phyloP scores from a whole-genome alignment of 2,888 invertebrate genomes.

The Torymus texanus region DNA sequence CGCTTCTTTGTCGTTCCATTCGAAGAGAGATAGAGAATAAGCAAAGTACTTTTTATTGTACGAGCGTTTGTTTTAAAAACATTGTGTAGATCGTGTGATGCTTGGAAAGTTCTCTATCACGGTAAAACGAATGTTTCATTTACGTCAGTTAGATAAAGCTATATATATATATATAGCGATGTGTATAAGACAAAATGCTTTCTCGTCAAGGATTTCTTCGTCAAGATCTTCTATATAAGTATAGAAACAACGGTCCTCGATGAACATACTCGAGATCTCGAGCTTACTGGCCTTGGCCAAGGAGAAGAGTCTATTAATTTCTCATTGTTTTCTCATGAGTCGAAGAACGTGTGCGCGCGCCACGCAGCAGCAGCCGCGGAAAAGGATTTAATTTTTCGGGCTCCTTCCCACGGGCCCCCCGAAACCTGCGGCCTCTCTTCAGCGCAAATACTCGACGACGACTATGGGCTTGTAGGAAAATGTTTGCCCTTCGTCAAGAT shows the following conservation, averaged over 20 bases:
- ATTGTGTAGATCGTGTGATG: background rate
- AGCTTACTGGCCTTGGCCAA: slow-evolving; percentile 60
- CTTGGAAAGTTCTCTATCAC: too few relatives aligned
- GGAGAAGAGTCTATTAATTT: slow-evolving; percentile 55
- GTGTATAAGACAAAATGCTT: too few relatives aligned
- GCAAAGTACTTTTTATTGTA: too few relatives aligned
- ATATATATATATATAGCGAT: too few relatives aligned
- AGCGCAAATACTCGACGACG: slow-evolving; percentile 69
- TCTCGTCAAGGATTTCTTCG: too few relatives aligned
- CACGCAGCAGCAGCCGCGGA: background rate
- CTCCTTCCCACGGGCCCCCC: slow-evolving; percentile 57
- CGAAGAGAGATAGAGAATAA: slow-evolving; percentile 3
- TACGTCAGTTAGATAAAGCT: too few relatives aligned
- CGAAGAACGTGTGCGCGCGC: slow-evolving; percentile 11
- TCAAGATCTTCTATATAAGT: too few relatives aligned
- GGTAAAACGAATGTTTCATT: slow-evolving; percentile 4
- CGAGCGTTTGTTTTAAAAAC: too few relatives aligned
- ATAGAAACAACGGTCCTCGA: too few relatives aligned
- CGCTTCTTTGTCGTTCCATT: slow-evolving; percentile 13
- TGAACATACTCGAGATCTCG: too few relatives aligned
- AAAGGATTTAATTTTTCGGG: slow-evolving; percentile 49
- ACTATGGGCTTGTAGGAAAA: slow-evolving; percentile 68
- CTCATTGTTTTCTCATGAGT: slow-evolving; percentile 41
- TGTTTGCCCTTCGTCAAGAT: slow-evolving; percentile 67
- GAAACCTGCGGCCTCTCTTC: slow-evolving; percentile 19